phyloP scores from a whole-genome alignment of 2,888 invertebrate species.

The Drosophila borealis region DNA sequence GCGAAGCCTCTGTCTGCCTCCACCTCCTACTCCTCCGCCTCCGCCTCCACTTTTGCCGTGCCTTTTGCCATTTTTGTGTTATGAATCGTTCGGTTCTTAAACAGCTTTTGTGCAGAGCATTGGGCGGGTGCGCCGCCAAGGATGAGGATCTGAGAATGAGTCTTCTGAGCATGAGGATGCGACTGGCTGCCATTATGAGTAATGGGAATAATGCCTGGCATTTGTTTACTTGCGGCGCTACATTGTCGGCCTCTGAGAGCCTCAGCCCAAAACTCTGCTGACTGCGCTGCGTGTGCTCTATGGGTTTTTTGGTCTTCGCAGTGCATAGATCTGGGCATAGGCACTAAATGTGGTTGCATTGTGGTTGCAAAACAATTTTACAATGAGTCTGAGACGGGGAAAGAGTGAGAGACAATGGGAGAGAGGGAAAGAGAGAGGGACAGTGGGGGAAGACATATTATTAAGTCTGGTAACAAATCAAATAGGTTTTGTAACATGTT shows the following conservation, averaged over 20 bases:
- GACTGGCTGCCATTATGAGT: constrained; percentile 72
- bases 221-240: constrained; percentile 76
- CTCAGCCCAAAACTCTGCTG: neutral
- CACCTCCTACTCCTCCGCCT: neutral
- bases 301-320: constrained; percentile 20
- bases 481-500: neutral
- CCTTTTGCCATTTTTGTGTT: constrained; percentile 63
- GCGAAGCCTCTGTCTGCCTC: constrained; percentile 34
- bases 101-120: constrained; percentile 50
- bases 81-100: constrained; percentile 70
- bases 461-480: neutral
- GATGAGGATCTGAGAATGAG: constrained; percentile 11
- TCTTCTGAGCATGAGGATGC: constrained; percentile 27
- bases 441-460: no score
- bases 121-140: constrained; percentile 60
- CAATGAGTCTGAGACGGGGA: constrained; percentile 3
- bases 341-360: constrained; percentile 8
- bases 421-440: no score
- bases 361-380: constrained; percentile 15
- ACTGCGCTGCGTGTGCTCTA: constrained; percentile 47
- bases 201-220: constrained; percentile 75
- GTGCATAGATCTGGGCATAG: neutral
- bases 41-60: constrained; percentile 5
- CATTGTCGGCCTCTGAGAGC: constrained; percentile 41
- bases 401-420: neutral